Evolutionary conservation across 2,888 invertebrate genomes (phyloP), one percentile per base, ranked within the genome.

Genomic region (Hydroisotoma schaefferi): DNA sequence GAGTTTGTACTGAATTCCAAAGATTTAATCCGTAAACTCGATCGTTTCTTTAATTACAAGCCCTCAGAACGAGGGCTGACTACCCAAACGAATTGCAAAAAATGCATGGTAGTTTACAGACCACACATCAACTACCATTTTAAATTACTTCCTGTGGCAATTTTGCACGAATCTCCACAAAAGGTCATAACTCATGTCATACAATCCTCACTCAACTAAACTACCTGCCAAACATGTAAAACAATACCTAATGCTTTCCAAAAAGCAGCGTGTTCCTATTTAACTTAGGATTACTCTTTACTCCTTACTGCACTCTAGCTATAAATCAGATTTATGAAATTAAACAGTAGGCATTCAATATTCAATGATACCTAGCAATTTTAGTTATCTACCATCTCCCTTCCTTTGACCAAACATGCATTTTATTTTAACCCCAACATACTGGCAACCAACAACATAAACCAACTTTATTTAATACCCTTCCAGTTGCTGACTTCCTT

Each of bases 351-450:
- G 22, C 25, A 52, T 52, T 52, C 52, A 52, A 52, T 52, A 52
- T 52, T 52, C 52, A 52, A 52, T 52, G 52, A 52, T 52, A 52
- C 18, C 52, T 10, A 18, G 52, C 25, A 52, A 52, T 52, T 52
- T 52, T n/a, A 37, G 27, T 52, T 52, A 52, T 52, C 52, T 52
- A 18, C 33, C 18, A 52, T 52, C 52, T 52, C 28, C 37, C 22
- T 37, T 20, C 25, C 20, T 20, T 23, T 12, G 12, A 23, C 46
- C 46, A 5, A 46, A 23, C 46, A 46, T 20, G 25, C 46, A 46
- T n/a, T n/a, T n/a, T n/a, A n/a, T n/a, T n/a, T n/a, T n/a, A n/a
- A n/a, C n/a, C n/a, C n/a, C n/a, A n/a, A n/a, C n/a, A n/a, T n/a
- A n/a, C n/a, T n/a, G n/a, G n/a, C n/a, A n/a, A n/a, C n/a, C n/a